A percentile compares a stretch with the other conserved stretches of the same genome.
Conservation (phyloP, 2,113 vertebrate species). For the Oophaga pumilio region DNA sequence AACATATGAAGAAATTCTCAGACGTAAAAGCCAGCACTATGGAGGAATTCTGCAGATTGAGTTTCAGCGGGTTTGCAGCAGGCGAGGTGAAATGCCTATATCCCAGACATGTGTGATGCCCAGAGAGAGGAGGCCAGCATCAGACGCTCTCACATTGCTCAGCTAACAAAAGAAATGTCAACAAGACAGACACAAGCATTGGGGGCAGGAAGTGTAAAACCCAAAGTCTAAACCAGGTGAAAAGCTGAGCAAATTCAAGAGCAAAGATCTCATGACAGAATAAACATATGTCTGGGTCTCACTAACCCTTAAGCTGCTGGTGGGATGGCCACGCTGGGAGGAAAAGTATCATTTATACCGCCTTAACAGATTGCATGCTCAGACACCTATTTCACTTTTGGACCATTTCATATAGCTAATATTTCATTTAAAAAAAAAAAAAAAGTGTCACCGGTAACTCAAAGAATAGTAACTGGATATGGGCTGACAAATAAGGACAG, state of each 20-base stretch:
- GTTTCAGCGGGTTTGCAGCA: conserved; percentile 45
- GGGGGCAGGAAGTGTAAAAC: conserved; percentile 41
- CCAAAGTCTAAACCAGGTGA: conserved; percentile 50
- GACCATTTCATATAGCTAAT: neutral
- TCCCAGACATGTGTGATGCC: conserved; percentile 57
- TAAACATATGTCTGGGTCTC: conserved; percentile 47
- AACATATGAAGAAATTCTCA: neutral
- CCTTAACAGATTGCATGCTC: neutral
- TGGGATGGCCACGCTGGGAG: neutral
- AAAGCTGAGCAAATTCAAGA: conserved; percentile 59
- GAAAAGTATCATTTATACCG: neutral
- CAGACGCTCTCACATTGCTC: conserved; percentile 57
- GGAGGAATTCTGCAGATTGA: conserved; percentile 48
- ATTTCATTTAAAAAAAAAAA: neutral
- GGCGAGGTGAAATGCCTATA: conserved; percentile 28
- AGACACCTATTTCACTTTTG: neutral
- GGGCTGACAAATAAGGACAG: neutral
- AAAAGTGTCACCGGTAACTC: too few species aligned
- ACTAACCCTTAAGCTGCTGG: conserved; percentile 42
- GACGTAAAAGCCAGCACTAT: conserved; percentile 9
- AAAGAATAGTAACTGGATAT: neutral
- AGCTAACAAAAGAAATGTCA: conserved; percentile 59
- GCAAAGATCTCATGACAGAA: conserved; percentile 56
- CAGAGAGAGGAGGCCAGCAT: conserved; percentile 52
- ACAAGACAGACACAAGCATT: conserved; percentile 60